Evolutionary conservation across 2,113 vertebrate genomes (phyloP).

Genomic region (Mus musculus): GRCm39 chr1:158406501-158407000

Average conservation of each 20-base stretch:
- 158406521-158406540: neutral
- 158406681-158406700: conserved; percentile 11
- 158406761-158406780: neutral
- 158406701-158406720: neutral
- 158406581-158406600: neutral
- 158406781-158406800: neutral
- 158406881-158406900: neutral
- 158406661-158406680: neutral
- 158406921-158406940: accelerated
- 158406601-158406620: neutral
- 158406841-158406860: too few species aligned
- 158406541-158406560: neutral
- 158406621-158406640: neutral
- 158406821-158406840: neutral
- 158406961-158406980: neutral
- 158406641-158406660: accelerated
- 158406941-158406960: neutral
- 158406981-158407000: neutral
- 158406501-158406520: neutral
- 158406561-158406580: neutral
- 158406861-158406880: neutral
- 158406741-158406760: neutral
- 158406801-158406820: neutral
- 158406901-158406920: neutral
- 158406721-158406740: neutral